Percentiles rank a stretch among this genome's conserved stretches.
phyloP scores from a whole-genome alignment of 2,888 invertebrate genomes.

The Phania funesta region DNA sequence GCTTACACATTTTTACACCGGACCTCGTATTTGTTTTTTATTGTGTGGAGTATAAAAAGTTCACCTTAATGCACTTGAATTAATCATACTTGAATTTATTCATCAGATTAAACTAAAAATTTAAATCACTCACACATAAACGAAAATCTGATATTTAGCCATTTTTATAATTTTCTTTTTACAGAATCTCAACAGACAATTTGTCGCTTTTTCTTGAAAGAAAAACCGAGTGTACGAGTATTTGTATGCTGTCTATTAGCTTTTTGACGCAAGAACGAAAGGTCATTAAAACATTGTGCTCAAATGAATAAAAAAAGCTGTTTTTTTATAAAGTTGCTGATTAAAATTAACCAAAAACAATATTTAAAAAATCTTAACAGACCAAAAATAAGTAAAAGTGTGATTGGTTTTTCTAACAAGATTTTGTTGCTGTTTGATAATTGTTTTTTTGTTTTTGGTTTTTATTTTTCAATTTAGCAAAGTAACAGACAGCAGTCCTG shows the following conservation, averaged over 20 bases:
- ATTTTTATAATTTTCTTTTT: neutral
- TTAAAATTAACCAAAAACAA: constrained; percentile 17
- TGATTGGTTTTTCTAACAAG: constrained; percentile 6
- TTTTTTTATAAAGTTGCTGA: constrained; percentile 35
- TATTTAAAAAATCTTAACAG: neutral
- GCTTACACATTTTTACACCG: no score
- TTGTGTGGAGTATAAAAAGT: neutral
- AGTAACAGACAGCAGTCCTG: neutral
- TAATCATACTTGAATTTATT: constrained; percentile 6
- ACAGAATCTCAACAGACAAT: constrained; percentile 49
- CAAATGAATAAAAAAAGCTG: neutral
- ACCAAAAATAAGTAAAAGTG: neutral
- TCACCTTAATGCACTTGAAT: neutral
- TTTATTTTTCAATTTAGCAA: neutral
- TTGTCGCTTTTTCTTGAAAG: constrained; percentile 40
- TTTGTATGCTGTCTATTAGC: neutral
- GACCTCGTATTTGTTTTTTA: no score
- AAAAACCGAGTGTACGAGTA: neutral
- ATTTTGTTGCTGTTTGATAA: neutral
- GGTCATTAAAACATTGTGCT: constrained; percentile 38
- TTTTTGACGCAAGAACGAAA: constrained; percentile 27
- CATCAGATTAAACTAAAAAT: neutral
- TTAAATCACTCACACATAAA: neutral
- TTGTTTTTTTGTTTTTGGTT: neutral
- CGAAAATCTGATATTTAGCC: constrained; percentile 11